Evolutionary conservation across 1,140 invertebrate species (phyloP).

Genomic region (Papilio polyxenes): DNA sequence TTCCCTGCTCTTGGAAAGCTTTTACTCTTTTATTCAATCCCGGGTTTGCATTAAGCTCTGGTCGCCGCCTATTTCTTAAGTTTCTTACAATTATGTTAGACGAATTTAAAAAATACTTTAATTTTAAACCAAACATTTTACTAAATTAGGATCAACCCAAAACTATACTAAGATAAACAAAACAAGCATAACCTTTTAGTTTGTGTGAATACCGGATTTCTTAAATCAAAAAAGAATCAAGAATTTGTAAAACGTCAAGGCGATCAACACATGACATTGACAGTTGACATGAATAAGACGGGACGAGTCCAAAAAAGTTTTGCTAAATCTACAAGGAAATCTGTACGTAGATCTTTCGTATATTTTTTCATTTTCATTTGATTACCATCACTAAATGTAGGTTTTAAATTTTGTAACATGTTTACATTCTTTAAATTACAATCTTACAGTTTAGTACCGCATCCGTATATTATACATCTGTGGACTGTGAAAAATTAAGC

Average conservation of each 20-base stretch:
- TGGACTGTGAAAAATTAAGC: too few species aligned
- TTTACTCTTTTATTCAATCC: slow-evolving; percentile 63
- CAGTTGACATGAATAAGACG: too few species aligned
- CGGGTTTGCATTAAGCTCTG: slow-evolving; percentile 53
- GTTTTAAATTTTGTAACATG: not conserved
- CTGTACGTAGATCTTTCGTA: not conserved
- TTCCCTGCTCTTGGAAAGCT: slow-evolving; percentile 60
- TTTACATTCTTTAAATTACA: too few species aligned
- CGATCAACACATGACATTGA: not conserved
- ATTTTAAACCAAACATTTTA: slow-evolving; percentile 60
- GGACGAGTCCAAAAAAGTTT: too few species aligned
- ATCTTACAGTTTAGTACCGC: too few species aligned
- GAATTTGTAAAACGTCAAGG: not conserved
- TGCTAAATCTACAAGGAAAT: too few species aligned
- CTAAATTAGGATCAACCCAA: not conserved
- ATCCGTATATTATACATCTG: too few species aligned
- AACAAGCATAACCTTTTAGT: not conserved
- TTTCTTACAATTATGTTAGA: slow-evolving; percentile 62
- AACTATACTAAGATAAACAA: not conserved
- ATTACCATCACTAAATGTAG: not conserved
- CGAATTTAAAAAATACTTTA: slow-evolving; percentile 52
- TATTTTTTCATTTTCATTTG: not conserved
- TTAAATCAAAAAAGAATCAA: not conserved
- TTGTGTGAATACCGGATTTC: not conserved
- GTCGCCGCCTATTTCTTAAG: slow-evolving; percentile 56